Percentiles rank a stretch among this genome's conserved stretches.
These are phyloP conservation scores for Autographa pulchrina DNA, from an alignment of 2,888 invertebrate genomes.

Conservation along the genomic window DNA sequence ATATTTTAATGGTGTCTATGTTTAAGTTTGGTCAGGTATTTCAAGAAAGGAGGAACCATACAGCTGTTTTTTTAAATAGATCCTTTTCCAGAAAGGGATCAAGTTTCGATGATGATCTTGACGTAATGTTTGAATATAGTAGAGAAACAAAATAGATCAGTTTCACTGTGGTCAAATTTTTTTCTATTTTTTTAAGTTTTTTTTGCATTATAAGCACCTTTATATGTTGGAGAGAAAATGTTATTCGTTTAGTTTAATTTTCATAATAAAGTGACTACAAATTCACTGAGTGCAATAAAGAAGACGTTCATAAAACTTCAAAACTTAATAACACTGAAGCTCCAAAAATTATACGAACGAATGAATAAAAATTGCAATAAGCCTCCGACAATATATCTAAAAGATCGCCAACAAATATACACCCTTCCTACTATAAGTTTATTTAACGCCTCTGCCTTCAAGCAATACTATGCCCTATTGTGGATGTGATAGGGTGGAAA, in stretches of 20 bases:
- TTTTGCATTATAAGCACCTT: too few relatives aligned
- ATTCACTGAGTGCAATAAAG: background rate
- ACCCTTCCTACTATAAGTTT: slow-evolving; percentile 58
- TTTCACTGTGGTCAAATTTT: too few relatives aligned
- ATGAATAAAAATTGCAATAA: slow-evolving; percentile 62
- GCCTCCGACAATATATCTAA: slow-evolving; percentile 56
- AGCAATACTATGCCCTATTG: slow-evolving; percentile 22
- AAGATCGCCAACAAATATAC: slow-evolving; percentile 62
- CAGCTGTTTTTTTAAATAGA: too few relatives aligned
- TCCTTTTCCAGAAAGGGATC: too few relatives aligned
- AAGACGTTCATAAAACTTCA: slow-evolving; percentile 7
- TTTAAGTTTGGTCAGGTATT: too few relatives aligned
- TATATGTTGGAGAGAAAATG: background rate
- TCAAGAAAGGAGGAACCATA: too few relatives aligned
- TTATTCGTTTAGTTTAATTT: background rate
- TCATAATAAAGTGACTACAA: background rate
- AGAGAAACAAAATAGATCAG: too few relatives aligned
- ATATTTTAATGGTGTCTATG: too few relatives aligned
- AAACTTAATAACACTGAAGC: slow-evolving; percentile 46
- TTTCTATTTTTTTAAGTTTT: too few relatives aligned
- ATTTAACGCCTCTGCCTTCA: slow-evolving; percentile 47
- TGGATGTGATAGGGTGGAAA: slow-evolving; percentile 37
- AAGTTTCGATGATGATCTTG: too few relatives aligned
- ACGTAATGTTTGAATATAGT: too few relatives aligned
- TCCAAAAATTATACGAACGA: slow-evolving; percentile 49